Evolutionary conservation across 2,888 invertebrate species (phyloP).

Genomic region (Biston stratarius): DNA sequence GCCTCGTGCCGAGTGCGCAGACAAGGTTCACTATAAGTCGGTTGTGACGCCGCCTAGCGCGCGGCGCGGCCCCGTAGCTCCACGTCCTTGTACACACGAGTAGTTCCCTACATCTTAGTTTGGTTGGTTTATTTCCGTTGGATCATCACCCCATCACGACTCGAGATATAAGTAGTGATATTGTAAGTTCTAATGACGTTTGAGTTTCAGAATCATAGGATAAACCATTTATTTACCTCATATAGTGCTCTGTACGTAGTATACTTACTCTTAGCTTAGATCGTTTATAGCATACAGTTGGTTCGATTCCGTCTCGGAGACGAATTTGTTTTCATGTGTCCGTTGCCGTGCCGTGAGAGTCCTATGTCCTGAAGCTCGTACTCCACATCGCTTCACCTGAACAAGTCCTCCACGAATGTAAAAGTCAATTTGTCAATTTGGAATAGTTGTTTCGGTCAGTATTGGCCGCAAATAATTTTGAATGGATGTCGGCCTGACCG

Average conservation of each 20-base stretch:
- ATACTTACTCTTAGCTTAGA: conserved; percentile 16
- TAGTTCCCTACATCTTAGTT: conserved; percentile 39
- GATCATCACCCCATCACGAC: conserved; percentile 31
- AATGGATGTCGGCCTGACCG: too few relatives aligned
- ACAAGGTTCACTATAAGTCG: too few relatives aligned
- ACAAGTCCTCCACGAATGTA: not conserved
- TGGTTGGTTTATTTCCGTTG: conserved; percentile 36
- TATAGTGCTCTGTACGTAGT: conserved; percentile 20
- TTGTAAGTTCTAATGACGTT: conserved; percentile 32
- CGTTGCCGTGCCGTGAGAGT: too few relatives aligned
- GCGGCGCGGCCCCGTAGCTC: conserved; percentile 4
- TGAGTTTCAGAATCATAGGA: conserved; percentile 35
- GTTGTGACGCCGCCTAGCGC: too few relatives aligned
- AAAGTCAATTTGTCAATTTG: conserved; percentile 2
- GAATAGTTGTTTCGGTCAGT: not conserved
- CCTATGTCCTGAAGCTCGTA: not conserved
- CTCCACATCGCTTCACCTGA: not conserved
- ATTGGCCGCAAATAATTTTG: too few relatives aligned
- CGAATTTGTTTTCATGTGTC: not conserved
- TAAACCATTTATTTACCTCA: not conserved
- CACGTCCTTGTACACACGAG: conserved; percentile 33
- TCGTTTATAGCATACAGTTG: not conserved
- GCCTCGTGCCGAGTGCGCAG: too few relatives aligned
- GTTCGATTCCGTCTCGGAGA: not conserved
- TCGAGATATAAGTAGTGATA: conserved; percentile 21